phyloP scores from a whole-genome alignment of 2,888 invertebrate species.

The Perizoma affinitatum region DNA sequence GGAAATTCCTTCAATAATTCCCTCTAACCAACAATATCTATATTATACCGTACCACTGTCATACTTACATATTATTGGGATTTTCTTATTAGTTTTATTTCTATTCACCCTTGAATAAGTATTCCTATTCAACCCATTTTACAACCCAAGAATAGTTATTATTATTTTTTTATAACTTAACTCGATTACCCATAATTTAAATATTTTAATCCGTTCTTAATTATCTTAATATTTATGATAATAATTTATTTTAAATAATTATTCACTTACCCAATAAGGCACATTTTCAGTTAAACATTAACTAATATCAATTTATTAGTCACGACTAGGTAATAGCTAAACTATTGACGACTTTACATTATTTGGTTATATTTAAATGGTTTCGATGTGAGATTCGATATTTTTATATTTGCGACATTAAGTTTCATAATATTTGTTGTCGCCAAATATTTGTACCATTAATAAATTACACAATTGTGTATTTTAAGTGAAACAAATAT shows the following conservation, averaged over 20 bases:
- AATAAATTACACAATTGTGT: too few relatives aligned
- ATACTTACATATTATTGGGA: too few relatives aligned
- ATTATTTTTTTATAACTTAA: neutral
- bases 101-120: too few relatives aligned
- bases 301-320: constrained; percentile 11
- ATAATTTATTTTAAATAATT: constrained; percentile 13
- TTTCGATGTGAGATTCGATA: constrained; percentile 7
- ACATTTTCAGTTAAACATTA: constrained; percentile 31
- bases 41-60: neutral
- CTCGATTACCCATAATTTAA: neutral
- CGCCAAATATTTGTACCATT: too few relatives aligned
- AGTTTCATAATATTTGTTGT: neutral
- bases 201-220: constrained; percentile 1
- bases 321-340: constrained; percentile 1
- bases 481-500: too few relatives aligned
- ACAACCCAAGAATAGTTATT: too few relatives aligned
- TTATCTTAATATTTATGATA: neutral
- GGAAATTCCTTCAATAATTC: neutral
- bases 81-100: too few relatives aligned
- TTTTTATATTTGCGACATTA: neutral
- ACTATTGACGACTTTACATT: neutral
- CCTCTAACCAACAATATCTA: neutral
- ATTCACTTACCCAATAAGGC: constrained; percentile 35
- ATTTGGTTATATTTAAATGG: constrained; percentile 13
- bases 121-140: too few relatives aligned